Conservation (phyloP, 2,113 vertebrate genomes). For the Antidorcas marsupialis region DNA sequence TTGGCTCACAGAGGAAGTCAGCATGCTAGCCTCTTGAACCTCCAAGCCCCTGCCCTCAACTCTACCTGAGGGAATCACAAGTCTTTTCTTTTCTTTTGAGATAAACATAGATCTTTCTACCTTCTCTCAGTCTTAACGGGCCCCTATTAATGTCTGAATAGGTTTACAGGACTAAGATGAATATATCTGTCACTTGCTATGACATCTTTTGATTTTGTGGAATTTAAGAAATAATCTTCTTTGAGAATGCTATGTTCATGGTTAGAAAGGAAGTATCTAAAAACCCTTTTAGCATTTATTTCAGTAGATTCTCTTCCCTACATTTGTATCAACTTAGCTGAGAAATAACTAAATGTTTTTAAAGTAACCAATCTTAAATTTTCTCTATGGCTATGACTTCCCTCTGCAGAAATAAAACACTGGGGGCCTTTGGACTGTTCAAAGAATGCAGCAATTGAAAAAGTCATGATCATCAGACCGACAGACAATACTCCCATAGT, state of each 20-base stretch:
- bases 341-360: constrained; percentile 11
- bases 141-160: neutral
- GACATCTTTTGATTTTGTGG: neutral
- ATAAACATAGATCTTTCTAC: neutral
- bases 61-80: neutral
- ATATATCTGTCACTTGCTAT: neutral
- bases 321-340: neutral
- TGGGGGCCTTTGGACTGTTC: neutral
- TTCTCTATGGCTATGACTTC: neutral
- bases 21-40: neutral
- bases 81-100: neutral
- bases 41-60: neutral
- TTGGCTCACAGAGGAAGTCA: neutral
- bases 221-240: neutral
- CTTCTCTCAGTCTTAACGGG: neutral
- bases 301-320: neutral
- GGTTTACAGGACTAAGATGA: neutral
- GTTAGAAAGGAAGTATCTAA: neutral
- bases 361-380: neutral
- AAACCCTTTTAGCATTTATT: neutral
- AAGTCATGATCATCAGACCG: neutral
- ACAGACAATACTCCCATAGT: neutral
- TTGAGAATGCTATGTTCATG: neutral
- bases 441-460: neutral
- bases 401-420: neutral